A percentile compares a stretch with the other conserved stretches of the same genome.
phyloP scores from a whole-genome alignment of 2,888 invertebrate genomes.

The Crepidodera aurea region DNA sequence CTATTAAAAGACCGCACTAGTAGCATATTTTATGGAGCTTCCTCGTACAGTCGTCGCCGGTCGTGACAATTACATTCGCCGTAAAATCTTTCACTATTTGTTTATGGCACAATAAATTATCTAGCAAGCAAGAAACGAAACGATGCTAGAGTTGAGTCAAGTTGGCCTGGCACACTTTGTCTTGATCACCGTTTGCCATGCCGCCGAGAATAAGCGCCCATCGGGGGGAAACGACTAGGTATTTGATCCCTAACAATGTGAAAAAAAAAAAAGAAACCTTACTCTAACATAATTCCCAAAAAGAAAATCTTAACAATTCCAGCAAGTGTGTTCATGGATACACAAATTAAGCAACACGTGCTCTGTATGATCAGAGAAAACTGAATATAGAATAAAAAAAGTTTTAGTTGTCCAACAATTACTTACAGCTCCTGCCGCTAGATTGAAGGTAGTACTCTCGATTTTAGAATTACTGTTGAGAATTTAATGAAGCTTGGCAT shows the following conservation, averaged over 20 bases:
- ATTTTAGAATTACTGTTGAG: too few relatives aligned
- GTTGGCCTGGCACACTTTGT: conserved; percentile 8
- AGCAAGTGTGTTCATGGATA: too few relatives aligned
- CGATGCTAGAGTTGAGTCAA: background rate
- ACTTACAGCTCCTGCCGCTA: too few relatives aligned
- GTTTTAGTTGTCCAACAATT: too few relatives aligned
- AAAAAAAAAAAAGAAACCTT: too few relatives aligned
- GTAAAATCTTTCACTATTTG: conserved; percentile 25
- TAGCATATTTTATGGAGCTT: conserved; percentile 3
- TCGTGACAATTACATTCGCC: conserved; percentile 22
- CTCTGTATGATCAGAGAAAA: too few relatives aligned
- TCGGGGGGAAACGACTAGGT: background rate
- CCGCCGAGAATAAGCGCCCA: background rate
- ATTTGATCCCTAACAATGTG: background rate
- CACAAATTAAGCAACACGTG: too few relatives aligned
- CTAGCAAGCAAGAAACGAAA: conserved; percentile 1
- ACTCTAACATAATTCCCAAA: too few relatives aligned
- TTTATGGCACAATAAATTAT: conserved; percentile 23
- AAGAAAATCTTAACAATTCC: too few relatives aligned
- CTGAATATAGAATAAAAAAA: too few relatives aligned
- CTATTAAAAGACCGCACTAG: conserved; percentile 10
- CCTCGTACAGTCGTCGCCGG: conserved; percentile 16
- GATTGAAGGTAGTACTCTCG: too few relatives aligned
- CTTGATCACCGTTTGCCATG: background rate
- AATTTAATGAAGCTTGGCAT: too few relatives aligned